These are phyloP conservation scores for Drosophila tani DNA, from an alignment of 1,140 invertebrate species.

Conservation along the genomic window DNA sequence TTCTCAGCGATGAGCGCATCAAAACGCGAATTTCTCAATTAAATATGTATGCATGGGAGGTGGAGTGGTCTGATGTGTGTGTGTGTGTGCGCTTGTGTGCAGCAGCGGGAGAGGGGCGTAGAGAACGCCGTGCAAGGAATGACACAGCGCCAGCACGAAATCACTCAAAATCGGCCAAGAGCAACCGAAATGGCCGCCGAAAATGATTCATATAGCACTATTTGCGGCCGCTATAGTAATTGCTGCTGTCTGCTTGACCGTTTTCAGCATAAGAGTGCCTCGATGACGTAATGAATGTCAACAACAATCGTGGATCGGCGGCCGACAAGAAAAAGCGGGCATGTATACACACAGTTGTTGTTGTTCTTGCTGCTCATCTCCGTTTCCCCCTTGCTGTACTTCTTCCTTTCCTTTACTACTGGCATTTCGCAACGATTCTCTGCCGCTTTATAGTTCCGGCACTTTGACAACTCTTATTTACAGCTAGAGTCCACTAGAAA, in stretches of 20 bases:
- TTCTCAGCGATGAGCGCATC: constrained; percentile 79
- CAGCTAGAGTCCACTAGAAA: constrained; percentile 67
- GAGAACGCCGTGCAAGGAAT: constrained; percentile 43
- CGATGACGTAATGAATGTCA: constrained; percentile 78
- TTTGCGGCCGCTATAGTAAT: constrained; percentile 58
- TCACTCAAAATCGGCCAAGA: constrained; percentile 60
- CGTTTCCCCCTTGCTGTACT: constrained; percentile 32
- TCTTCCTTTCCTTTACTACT: constrained; percentile 21
- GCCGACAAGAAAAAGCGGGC: constrained; percentile 53
- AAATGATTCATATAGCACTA: constrained; percentile 70
- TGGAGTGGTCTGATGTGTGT: constrained; percentile 16
- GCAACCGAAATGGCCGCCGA: constrained; percentile 53
- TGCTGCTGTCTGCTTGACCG: constrained; percentile 50
- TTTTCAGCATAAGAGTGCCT: constrained; percentile 71
- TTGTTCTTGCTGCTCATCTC: constrained; percentile 1
- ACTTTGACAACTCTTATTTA: constrained; percentile 75
- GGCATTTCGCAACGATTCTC: constrained; percentile 27
- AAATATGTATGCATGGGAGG: constrained; percentile 61
- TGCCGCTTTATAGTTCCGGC: constrained; percentile 43
- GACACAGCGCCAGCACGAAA: constrained; percentile 45
- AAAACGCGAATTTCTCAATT: constrained; percentile 81
- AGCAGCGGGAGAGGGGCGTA: constrained; percentile 10
- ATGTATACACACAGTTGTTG: constrained; percentile 40
- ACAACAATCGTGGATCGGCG: constrained; percentile 63
- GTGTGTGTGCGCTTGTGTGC: constrained; percentile 19